Evolutionary conservation across 2,888 invertebrate genomes (phyloP).

Genomic region (Vesta saturnalis): DNA sequence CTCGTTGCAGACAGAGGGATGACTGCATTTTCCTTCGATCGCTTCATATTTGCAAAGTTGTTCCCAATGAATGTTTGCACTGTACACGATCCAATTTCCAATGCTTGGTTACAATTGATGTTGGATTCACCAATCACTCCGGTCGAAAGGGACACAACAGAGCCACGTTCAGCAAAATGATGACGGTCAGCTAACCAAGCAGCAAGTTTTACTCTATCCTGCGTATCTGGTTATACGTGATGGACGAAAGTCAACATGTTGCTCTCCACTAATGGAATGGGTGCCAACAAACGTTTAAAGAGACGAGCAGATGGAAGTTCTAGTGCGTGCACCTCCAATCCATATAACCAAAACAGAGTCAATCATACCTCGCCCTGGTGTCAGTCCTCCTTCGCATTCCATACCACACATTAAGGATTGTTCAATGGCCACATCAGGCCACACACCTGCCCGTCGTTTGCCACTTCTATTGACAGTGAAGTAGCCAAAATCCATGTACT

Average conservation of each 20-base stretch:
- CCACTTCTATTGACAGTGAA: background rate
- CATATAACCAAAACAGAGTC: background rate
- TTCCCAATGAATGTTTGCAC: background rate
- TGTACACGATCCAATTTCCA: background rate
- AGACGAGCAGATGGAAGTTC: too few relatives aligned
- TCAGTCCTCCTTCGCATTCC: background rate
- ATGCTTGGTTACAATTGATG: too few relatives aligned
- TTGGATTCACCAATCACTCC: background rate
- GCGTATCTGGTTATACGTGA: background rate
- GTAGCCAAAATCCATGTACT: too few relatives aligned
- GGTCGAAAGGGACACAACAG: background rate
- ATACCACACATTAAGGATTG: background rate
- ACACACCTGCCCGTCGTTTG: background rate
- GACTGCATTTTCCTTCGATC: too few relatives aligned
- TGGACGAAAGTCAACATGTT: background rate
- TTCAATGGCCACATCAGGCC: conserved; percentile 4
- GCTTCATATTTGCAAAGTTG: too few relatives aligned
- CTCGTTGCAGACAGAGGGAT: background rate
- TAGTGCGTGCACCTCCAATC: background rate
- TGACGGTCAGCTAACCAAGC: background rate
- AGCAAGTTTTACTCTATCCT: background rate
- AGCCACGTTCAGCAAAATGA: background rate
- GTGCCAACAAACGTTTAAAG: background rate
- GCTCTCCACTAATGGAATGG: background rate
- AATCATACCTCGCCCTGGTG: background rate